Base-by-base conservation (phyloP, 2,888 invertebrate genomes). In the Synergus itoensis region DNA sequence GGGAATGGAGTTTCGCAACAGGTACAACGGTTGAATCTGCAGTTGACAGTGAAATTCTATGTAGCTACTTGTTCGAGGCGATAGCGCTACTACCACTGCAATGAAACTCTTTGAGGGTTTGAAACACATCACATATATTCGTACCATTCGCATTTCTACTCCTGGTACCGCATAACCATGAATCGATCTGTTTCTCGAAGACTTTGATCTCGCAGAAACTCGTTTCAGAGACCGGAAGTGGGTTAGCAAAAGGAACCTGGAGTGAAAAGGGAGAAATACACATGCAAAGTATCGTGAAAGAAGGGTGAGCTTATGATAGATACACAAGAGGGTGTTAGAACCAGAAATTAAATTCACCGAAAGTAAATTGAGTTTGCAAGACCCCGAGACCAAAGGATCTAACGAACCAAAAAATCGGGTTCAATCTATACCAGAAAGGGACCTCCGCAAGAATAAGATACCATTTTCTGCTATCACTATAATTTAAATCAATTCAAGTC, bases 281-380 rank as follows among this genome's bases (percentile, higher is more conserved):
- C 73, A 73, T 73, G 73, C 48, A 73, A 76, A 82, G 63, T 82
- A 82, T 77, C 82, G 80, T 80, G 80, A 82, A 82, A 82, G 77
- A 78, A 81, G 82, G 82, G 77, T 77, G 80, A 79, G 79, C 28
- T 79, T 79, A 73, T 82, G 83, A 81, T 81, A 79, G 81, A 84
- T 79, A 79, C 81, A 80, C 80, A 79, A 84, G 82, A 82, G 81
- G 81, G 82, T 80, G 82, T 84, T 81, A 80, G 80, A 84, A 84
- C 87, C 87, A 87, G 88, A 90, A 90, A 91, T 90, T 87, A 90
- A 90, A 90, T 90, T 90, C 87, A 90, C 87, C 83, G 88, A 90
- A 90, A 89, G 87, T 87, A 89, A 90, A 90, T 90, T 86, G 88
- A 88, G 81, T 90, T 90, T 90, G 83, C 84, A 81, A 82, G 80